These are phyloP conservation scores for Microctenopoma lineatum DNA, from an alignment of 2,797 vertebrate genomes.

Conservation along the genomic window DNA sequence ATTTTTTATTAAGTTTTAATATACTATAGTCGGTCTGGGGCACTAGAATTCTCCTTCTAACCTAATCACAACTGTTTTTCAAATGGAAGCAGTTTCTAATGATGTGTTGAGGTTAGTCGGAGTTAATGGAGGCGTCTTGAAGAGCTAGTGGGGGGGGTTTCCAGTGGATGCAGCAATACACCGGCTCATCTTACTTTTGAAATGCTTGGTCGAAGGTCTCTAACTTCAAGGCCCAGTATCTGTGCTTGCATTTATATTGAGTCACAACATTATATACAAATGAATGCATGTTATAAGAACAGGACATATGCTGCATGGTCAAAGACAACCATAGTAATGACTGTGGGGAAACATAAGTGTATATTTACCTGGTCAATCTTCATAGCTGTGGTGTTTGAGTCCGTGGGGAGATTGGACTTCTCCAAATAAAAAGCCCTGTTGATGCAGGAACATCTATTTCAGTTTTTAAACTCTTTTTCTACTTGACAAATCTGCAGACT, in stretches of 20 bases:
- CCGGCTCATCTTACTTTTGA: slow-evolving; percentile 79
- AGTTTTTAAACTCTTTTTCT: slow-evolving; percentile 21
- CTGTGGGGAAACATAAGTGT: slow-evolving; percentile 6
- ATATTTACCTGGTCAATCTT: slow-evolving; percentile 96
- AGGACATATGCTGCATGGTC: slow-evolving; percentile 20
- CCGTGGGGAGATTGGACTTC: slow-evolving; percentile 95
- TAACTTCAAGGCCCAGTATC: slow-evolving; percentile 85
- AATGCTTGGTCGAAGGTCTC: slow-evolving; percentile 81
- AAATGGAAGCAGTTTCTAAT: slow-evolving; percentile 46
- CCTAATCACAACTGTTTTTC: slow-evolving; percentile 26
- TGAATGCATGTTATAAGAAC: slow-evolving; percentile 46
- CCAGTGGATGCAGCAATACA: slow-evolving; percentile 50
- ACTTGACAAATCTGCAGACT: slow-evolving; percentile 29
- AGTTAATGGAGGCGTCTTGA: slow-evolving; percentile 64
- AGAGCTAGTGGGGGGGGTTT: slow-evolving; percentile 50
- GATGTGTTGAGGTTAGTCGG: slow-evolving; percentile 68
- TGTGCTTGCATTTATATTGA: slow-evolving; percentile 83
- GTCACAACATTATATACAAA: slow-evolving; percentile 73
- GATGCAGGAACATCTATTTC: slow-evolving; percentile 46
- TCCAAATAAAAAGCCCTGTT: slow-evolving; percentile 96
- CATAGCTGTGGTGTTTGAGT: slow-evolving; percentile 93
- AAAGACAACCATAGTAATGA: slow-evolving; percentile 13
- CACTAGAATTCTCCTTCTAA: slow-evolving; percentile 42
- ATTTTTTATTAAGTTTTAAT: slow-evolving; percentile 49
- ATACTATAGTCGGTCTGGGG: slow-evolving; percentile 58